These are phyloP conservation scores for Neoniphon sammara DNA, from an alignment of 2,797 vertebrate species.

Conservation along the genomic window DNA sequence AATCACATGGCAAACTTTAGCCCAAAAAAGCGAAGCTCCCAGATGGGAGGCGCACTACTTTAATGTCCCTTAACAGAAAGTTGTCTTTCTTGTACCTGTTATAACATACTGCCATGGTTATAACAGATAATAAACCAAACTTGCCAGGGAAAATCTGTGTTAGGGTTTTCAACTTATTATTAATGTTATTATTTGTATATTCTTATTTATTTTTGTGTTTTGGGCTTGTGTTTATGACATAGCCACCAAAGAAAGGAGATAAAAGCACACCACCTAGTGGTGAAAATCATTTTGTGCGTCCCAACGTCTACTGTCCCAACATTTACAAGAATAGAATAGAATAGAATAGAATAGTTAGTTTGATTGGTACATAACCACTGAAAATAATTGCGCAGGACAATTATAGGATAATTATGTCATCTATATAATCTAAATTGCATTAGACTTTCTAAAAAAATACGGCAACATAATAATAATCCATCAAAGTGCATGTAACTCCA, in stretches of 20 bases:
- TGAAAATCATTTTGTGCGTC: background rate
- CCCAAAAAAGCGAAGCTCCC: constrained; percentile 50
- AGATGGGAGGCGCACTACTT: constrained; percentile 44
- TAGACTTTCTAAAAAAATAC: no score
- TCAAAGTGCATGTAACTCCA: no score
- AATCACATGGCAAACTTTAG: constrained; percentile 53
- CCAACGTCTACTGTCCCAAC: background rate
- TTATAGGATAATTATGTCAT: no score
- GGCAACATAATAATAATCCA: no score
- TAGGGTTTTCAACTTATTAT: accelerated
- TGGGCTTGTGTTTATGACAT: background rate
- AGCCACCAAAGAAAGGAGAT: background rate
- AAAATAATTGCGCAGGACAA: no score
- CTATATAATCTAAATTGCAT: no score
- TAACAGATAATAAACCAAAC: background rate
- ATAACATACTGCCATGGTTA: background rate
- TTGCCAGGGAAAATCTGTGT: no score
- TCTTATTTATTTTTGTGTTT: background rate
- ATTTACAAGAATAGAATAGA: no score
- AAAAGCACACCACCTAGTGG: constrained; percentile 64
- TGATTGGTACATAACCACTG: no score
- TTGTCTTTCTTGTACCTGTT: background rate
- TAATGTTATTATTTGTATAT: background rate
- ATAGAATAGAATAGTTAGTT: no score
- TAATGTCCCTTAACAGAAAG: background rate